Percentiles rank a stretch among this genome's conserved stretches.
phyloP scores from a whole-genome alignment of 2,113 vertebrate species.

The Oreotrochilus melanogaster region DNA sequence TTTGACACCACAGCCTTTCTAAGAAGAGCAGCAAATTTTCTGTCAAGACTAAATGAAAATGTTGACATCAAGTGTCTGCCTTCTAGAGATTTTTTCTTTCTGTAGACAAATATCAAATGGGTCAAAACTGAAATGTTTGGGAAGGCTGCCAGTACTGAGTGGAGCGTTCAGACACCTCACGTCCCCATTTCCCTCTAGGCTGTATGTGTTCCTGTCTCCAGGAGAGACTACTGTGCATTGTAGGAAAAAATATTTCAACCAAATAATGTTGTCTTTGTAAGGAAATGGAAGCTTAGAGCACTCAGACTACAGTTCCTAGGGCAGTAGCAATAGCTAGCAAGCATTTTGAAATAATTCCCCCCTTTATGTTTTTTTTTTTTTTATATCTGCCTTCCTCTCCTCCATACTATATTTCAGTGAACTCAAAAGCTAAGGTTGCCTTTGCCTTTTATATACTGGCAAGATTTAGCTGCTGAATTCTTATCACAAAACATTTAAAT shows the following conservation, averaged over 20 bases:
- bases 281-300: constrained; percentile 1
- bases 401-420: neutral
- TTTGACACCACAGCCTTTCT: neutral
- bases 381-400: neutral
- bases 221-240: neutral
- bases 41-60: neutral
- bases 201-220: constrained; percentile 40
- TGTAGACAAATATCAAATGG: neutral
- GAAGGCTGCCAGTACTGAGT: neutral
- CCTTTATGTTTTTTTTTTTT: neutral
- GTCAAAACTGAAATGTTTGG: neutral
- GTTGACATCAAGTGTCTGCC: neutral
- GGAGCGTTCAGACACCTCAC: neutral
- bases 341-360: neutral
- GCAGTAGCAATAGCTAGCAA: neutral
- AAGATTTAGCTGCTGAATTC: neutral
- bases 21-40: neutral
- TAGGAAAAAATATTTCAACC: neutral
- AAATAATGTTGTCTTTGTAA: neutral
- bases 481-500: constrained; percentile 38
- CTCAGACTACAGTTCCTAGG: neutral
- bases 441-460: constrained; percentile 32
- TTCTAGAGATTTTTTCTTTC: neutral
- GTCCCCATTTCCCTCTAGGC: neutral
- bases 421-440: neutral